These are phyloP conservation scores for Drosophila vallismaia DNA, from an alignment of 2,888 invertebrate species.

Conservation along the genomic window DNA sequence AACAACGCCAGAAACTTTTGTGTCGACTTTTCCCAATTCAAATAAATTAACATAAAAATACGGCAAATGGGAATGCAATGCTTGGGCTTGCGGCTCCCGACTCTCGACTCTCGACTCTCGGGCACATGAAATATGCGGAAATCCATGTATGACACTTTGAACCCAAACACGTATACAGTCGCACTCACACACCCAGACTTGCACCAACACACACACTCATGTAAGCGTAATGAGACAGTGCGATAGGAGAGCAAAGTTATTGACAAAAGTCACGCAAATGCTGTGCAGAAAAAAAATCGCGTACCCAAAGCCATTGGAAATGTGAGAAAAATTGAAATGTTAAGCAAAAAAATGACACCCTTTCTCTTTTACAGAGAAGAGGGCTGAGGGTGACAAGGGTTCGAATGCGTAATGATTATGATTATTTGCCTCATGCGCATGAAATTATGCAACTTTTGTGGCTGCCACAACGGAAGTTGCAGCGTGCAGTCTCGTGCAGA, in stretches of 20 bases:
- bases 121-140: constrained; percentile 68
- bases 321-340: constrained; percentile 74
- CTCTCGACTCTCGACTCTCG: neutral
- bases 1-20: constrained; percentile 50
- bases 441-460: constrained; percentile 72
- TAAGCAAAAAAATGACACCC: constrained; percentile 50
- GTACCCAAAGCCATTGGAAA: too few species aligned
- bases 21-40: constrained; percentile 49
- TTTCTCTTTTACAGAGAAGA: neutral
- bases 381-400: constrained; percentile 12
- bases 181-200: neutral
- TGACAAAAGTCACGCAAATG: constrained; percentile 77
- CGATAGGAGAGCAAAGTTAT: constrained; percentile 67
- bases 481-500: constrained; percentile 9
- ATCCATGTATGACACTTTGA: constrained; percentile 71
- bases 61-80: constrained; percentile 60
- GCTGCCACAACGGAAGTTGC: constrained; percentile 33
- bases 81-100: constrained; percentile 1
- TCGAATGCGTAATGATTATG: constrained; percentile 64
- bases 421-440: constrained; percentile 76
- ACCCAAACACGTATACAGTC: too few species aligned
- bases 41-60: constrained; percentile 78
- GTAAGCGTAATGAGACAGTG: constrained; percentile 58
- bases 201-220: neutral
- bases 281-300: constrained; percentile 43